A percentile compares a stretch with the other conserved stretches of the same genome.
Conservation (phyloP, 2,113 vertebrate species). For the Trichomycterus rosablanca region DNA sequence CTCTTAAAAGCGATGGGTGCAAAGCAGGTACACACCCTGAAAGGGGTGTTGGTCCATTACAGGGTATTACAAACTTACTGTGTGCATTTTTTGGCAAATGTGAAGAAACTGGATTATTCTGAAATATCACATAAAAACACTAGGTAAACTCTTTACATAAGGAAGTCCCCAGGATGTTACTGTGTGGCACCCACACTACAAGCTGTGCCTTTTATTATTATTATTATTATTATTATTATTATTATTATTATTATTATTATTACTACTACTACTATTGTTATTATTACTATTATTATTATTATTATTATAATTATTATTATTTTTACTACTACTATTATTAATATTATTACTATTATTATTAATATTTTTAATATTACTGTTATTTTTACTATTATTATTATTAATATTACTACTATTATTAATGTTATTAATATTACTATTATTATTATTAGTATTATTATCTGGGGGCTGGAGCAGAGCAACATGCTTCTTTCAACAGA, state of each 20-base stretch:
- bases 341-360: neutral
- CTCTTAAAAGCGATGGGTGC: too few relatives aligned
- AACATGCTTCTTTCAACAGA: constrained; percentile 44
- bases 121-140: too few relatives aligned
- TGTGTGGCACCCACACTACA: too few relatives aligned
- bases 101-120: too few relatives aligned
- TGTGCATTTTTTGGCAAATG: too few relatives aligned
- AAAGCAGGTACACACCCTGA: too few relatives aligned
- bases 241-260: constrained; percentile 1
- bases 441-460: neutral
- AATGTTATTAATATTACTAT: too few relatives aligned
- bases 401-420: neutral
- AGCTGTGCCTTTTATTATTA: neutral
- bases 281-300: neutral
- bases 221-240: neutral
- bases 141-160: too few relatives aligned
- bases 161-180: too few relatives aligned
- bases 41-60: too few relatives aligned
- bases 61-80: too few relatives aligned
- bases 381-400: neutral
- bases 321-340: neutral
- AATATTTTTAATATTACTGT: too few relatives aligned
- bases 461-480: constrained; percentile 49
- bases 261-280: neutral
- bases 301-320: neutral